A percentile compares a stretch with the other conserved stretches of the same genome.
Conservation (phyloP, 1,140 invertebrate genomes). For the Ceratina japonica region DNA sequence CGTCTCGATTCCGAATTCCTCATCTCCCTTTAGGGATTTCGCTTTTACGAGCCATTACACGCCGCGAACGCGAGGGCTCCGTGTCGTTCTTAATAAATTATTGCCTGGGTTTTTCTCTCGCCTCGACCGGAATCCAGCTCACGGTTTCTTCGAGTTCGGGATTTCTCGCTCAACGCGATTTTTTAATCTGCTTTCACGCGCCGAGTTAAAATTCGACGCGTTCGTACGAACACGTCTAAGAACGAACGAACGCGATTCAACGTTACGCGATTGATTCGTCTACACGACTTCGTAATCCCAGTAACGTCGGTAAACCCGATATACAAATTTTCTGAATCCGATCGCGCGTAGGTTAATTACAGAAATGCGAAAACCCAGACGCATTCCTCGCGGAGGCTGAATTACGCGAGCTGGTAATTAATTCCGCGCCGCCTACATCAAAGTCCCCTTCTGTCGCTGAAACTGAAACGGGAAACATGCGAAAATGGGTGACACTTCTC, state of each 20-base stretch:
- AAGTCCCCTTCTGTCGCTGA: slow-evolving; percentile 36
- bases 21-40: neutral
- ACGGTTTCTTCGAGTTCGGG: neutral
- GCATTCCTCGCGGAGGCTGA: neutral
- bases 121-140: too few relatives aligned
- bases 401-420: slow-evolving; percentile 1
- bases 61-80: neutral
- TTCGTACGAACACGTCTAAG: too few relatives aligned
- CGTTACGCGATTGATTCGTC: neutral
- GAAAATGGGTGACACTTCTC: slow-evolving; percentile 52
- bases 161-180: too few relatives aligned
- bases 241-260: too few relatives aligned
- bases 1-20: neutral
- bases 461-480: slow-evolving; percentile 61
- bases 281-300: neutral
- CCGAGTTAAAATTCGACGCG: too few relatives aligned
- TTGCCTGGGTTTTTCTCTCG: too few relatives aligned
- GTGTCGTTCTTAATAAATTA: neutral
- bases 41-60: neutral
- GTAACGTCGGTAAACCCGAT: neutral
- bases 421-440: slow-evolving; percentile 35
- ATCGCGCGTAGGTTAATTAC: slow-evolving; percentile 19
- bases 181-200: too few relatives aligned
- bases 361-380: slow-evolving; percentile 1
- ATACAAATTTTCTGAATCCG: slow-evolving; percentile 26